Evolutionary conservation across 2,113 vertebrate species (phyloP).

Genomic region (Planiliza haematocheilus): DNA sequence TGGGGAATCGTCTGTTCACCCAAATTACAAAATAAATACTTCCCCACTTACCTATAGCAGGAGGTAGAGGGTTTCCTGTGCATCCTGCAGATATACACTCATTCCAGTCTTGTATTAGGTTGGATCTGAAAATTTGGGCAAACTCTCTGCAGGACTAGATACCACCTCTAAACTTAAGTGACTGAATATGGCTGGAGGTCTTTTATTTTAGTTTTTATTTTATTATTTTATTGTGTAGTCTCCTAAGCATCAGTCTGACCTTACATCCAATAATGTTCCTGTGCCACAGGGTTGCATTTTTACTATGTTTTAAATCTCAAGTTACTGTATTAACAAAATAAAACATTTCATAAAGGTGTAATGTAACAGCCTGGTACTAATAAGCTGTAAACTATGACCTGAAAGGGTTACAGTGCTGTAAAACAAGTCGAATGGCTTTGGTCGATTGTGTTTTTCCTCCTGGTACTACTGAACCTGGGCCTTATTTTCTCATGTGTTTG

Average conservation of each 20-base stretch:
- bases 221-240: conserved; percentile 15
- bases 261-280: conserved; percentile 37
- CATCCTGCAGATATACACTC: background rate
- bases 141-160: conserved; percentile 8
- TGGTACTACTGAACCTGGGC: background rate
- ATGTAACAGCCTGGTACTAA: background rate
- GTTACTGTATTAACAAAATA: conserved; percentile 6
- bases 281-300: conserved; percentile 58
- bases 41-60: background rate
- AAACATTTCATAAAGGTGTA: conserved; percentile 6
- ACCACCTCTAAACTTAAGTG: background rate
- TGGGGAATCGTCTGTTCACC: conserved; percentile 11
- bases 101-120: background rate
- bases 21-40: background rate
- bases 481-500: too few relatives aligned
- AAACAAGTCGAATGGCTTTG: conserved; percentile 19
- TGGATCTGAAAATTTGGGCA: background rate
- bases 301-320: conserved; percentile 23
- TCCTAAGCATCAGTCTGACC: conserved; percentile 31
- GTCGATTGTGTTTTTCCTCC: conserved; percentile 1
- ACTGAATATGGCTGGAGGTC: background rate
- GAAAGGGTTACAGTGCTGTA: conserved; percentile 10
- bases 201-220: background rate
- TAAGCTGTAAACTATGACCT: background rate
- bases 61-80: background rate